Percentiles rank a stretch among this genome's conserved stretches.
phyloP scores from a whole-genome alignment of 2,888 invertebrate genomes.

The Napeogenes sylphis region DNA sequence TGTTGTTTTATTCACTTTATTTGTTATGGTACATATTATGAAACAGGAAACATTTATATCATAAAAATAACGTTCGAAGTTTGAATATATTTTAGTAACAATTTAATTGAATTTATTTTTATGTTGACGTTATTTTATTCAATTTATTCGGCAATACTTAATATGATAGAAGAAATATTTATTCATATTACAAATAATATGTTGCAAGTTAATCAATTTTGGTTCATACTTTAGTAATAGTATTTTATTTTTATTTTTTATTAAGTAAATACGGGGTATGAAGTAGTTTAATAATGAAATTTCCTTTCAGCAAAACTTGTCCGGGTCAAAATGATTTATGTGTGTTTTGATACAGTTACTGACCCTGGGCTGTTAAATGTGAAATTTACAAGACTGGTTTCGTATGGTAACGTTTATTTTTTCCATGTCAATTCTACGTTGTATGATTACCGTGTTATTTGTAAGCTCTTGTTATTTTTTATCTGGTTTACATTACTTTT shows the following conservation, averaged over 20 bases:
- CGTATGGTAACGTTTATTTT: conserved; percentile 1
- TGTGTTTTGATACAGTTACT: conserved; percentile 70
- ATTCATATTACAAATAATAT: too few species aligned
- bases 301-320: conserved; percentile 66
- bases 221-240: too few species aligned
- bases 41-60: too few species aligned
- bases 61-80: too few species aligned
- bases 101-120: too few species aligned
- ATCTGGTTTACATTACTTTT: too few species aligned
- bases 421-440: neutral
- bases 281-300: conserved; percentile 60
- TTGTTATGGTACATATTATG: too few species aligned
- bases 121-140: too few species aligned
- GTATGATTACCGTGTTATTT: conserved; percentile 4
- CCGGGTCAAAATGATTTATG: conserved; percentile 73
- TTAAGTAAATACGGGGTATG: neutral
- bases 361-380: conserved; percentile 32
- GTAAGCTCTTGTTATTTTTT: neutral
- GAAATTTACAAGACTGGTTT: conserved; percentile 17
- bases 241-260: neutral
- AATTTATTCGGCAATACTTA: too few species aligned
- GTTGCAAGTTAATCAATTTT: too few species aligned
- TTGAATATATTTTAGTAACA: too few species aligned
- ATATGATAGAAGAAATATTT: too few species aligned
- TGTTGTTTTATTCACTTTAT: neutral